Evolutionary conservation across 2,797 vertebrate species (phyloP).

Genomic region (Myotis planiceps): DNA sequence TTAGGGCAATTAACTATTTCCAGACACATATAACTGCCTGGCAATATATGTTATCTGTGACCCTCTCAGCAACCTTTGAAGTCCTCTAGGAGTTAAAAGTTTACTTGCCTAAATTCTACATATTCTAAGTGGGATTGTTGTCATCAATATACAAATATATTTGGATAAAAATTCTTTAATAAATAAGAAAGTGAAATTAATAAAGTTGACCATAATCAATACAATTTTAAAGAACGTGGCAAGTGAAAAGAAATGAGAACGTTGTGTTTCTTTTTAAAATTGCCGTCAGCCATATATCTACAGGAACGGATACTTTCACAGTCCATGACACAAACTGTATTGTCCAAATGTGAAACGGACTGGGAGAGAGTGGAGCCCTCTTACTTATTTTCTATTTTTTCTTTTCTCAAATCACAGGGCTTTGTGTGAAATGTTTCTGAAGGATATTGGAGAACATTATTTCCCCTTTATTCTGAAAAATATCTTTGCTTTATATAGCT

Average conservation of each 20-base stretch:
- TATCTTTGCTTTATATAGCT: conserved; percentile 45
- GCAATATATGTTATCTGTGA: not conserved
- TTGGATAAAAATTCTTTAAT: not conserved
- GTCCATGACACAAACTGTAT: not conserved
- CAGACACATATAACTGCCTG: not conserved
- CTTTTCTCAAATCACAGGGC: conserved; percentile 59
- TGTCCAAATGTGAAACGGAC: not conserved
- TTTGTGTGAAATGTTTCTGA: conserved; percentile 78
- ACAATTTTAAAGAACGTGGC: not conserved
- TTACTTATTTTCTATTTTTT: conserved; percentile 56
- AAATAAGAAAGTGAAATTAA: not conserved
- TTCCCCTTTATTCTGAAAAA: conserved; percentile 67
- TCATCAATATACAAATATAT: conserved; percentile 17
- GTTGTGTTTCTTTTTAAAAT: not conserved
- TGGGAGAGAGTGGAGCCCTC: conserved; percentile 28
- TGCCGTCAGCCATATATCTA: not conserved
- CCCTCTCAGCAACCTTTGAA: not conserved
- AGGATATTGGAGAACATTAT: not conserved
- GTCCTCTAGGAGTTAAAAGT: not conserved
- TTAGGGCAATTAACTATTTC: not conserved
- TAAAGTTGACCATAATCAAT: not conserved
- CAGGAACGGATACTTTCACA: not conserved
- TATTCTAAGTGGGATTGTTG: not conserved
- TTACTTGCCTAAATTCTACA: not conserved
- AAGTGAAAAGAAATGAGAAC: not conserved